Evolutionary conservation across 1,140 invertebrate genomes (phyloP).

Genomic region (Pantala flavescens): DNA sequence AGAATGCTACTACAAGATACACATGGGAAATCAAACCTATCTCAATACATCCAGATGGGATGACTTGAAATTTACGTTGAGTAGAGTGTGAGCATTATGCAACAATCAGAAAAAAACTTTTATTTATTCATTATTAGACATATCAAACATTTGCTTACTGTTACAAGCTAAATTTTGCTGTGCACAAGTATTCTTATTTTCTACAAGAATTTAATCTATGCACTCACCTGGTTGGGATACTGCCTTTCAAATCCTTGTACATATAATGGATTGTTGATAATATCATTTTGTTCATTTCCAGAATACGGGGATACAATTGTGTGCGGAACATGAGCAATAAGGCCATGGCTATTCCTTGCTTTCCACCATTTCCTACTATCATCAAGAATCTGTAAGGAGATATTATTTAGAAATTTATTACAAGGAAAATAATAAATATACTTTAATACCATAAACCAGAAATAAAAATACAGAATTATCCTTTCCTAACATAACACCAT

Average conservation of each 20-base stretch:
- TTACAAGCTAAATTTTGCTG: too few species aligned
- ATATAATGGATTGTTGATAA: constrained; percentile 64
- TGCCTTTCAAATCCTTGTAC: constrained; percentile 33
- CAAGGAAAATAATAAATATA: not conserved
- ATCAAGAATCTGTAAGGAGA: constrained; percentile 65
- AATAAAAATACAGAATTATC: constrained; percentile 11
- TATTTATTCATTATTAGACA: too few species aligned
- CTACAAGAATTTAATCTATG: too few species aligned
- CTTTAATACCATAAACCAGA: constrained; percentile 8
- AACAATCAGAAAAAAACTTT: too few species aligned
- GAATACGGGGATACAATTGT: constrained; percentile 79
- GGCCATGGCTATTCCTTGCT: constrained; percentile 76
- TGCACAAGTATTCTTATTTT: too few species aligned
- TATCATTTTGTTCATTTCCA: constrained; percentile 34
- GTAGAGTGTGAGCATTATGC: too few species aligned
- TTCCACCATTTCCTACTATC: constrained; percentile 98
- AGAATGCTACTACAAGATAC: too few species aligned
- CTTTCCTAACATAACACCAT: too few species aligned
- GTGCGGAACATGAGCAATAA: constrained; percentile 90
- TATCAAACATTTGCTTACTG: too few species aligned
- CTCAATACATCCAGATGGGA: too few species aligned
- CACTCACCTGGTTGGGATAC: constrained; percentile 13
- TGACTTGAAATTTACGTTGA: too few species aligned
- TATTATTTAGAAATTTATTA: not conserved
- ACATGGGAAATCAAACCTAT: too few species aligned